Evolutionary conservation across 1,140 invertebrate genomes (phyloP).

Genomic region (Caenorhabditis inopinata): DNA sequence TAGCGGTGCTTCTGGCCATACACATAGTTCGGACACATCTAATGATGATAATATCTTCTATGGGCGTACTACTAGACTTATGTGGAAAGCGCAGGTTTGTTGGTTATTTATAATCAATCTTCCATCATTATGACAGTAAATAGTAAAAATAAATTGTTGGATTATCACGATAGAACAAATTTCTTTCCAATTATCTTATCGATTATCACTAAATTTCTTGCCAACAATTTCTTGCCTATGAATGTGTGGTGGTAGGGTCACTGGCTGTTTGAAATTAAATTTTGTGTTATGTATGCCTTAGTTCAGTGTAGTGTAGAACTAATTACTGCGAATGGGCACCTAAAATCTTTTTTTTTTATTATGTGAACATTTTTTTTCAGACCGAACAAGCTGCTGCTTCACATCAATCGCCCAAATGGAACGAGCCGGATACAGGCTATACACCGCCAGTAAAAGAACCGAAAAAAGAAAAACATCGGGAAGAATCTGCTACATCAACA

Average conservation of each 20-base stretch:
- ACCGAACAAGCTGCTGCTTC: not conserved
- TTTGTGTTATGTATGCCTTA: too few species aligned
- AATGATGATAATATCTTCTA: not conserved
- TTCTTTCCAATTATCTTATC: too few species aligned
- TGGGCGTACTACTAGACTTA: constrained; percentile 5
- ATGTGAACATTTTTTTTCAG: not conserved
- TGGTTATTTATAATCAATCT: not conserved
- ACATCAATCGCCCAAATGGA: constrained; percentile 5
- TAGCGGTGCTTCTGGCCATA: not conserved
- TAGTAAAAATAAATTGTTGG: too few species aligned
- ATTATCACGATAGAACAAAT: too few species aligned
- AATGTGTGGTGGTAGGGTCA: too few species aligned
- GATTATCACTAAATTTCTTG: too few species aligned
- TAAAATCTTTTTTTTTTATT: too few species aligned
- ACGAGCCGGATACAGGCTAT: not conserved
- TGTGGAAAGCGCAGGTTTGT: constrained; percentile 23
- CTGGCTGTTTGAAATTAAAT: too few species aligned
- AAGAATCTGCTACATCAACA: not conserved
- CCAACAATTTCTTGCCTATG: too few species aligned
- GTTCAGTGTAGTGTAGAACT: too few species aligned
- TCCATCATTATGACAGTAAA: not conserved
- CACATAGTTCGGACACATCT: not conserved
- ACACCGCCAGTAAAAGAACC: not conserved
- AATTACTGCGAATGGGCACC: too few species aligned
- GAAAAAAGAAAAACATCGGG: not conserved